These are phyloP conservation scores for Drosophila formosana DNA, from an alignment of 2,888 invertebrate genomes.

Conservation along the genomic window DNA sequence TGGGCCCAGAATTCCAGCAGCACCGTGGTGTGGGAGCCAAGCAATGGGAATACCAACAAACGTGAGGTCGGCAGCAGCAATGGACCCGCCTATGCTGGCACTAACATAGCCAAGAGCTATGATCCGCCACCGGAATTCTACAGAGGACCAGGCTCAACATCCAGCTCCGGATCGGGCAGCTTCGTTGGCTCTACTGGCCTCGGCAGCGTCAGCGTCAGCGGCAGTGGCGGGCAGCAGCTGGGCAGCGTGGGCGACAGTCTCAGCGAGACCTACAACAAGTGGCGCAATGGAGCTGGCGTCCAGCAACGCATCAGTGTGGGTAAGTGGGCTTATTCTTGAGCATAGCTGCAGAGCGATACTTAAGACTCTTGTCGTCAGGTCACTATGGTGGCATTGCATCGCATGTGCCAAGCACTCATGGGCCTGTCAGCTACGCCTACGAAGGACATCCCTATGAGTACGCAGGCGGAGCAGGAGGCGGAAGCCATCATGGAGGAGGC, in stretches of 20 bases:
- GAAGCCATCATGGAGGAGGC: constrained; percentile 82
- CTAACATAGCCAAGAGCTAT: constrained; percentile 74
- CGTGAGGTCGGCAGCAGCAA: constrained; percentile 39
- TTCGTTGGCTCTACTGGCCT: constrained; percentile 6
- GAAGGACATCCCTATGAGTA: constrained; percentile 72
- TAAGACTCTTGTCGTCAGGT: constrained; percentile 49
- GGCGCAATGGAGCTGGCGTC: constrained; percentile 63
- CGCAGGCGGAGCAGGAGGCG: constrained; percentile 19
- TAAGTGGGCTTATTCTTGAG: constrained; percentile 47
- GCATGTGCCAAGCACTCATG: constrained; percentile 47
- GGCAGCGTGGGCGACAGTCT: constrained; percentile 58
- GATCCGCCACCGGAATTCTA: constrained; percentile 83
- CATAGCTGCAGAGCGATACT: not conserved
- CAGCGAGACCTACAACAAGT: constrained; percentile 69
- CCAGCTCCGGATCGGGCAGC: constrained; percentile 13
- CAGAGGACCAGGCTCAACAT: constrained; percentile 68
- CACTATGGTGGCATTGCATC: constrained; percentile 61
- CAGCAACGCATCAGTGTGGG: constrained; percentile 82
- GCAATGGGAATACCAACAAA: constrained; percentile 34
- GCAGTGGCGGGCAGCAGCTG: constrained; percentile 31
- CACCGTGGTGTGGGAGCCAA: constrained; percentile 50
- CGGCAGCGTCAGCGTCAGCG: not conserved
- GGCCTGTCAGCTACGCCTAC: constrained; percentile 56
- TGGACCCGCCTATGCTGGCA: constrained; percentile 61
- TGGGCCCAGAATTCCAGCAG: constrained; percentile 51